Base-by-base conservation (phyloP, 23 tunicate genomes). In the Oikopleura dioica region DNA sequence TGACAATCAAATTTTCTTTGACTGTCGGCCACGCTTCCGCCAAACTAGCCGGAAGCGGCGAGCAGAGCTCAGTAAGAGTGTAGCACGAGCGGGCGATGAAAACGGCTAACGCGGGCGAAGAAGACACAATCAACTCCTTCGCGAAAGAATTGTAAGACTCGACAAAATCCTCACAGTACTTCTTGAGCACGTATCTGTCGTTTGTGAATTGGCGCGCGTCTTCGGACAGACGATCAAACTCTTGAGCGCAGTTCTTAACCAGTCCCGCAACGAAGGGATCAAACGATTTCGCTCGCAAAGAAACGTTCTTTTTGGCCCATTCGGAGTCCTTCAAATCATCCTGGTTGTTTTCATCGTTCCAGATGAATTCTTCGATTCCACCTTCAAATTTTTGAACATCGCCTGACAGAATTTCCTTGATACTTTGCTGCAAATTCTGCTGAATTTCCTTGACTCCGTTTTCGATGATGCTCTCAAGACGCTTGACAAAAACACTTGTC, bases 401-500 rank as follows among this genome's bases (percentile, higher is more conserved):
- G 55, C 9, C 55, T 9, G 55, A 44, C 55, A 9, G 55, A 44
- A 9, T 44, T 9, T 9, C 55, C 55, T 9, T 44, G n/a, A n/a
- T n/a, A n/a, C n/a, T n/a, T n/a, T n/a, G n/a, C n/a, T n/a, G n/a
- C n/a, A n/a, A n/a, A 28, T 63, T 63, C 33, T 44, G 29, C 26
- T 63, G 30, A 63, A 63, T 63, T 28, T 63, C 72, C 30, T 24
- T 63, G 30, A 63, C 26, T 23, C 72, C 33, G 5, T 2, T 2
- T 63, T 63, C 32, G 33, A 63, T 63, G 2, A 63, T 63, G 72
- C 72, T 31, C 26, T 63, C 72, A 63, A 63, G 72, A 12, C 72
- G 72, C 33, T 63, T 4, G 2, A 12, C 5, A 63, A 63, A 63
- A 63, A 63, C 72, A 21, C 5, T 63, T 28, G 16, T 63, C 32